These are phyloP conservation scores for Noctilio leporinus DNA, from an alignment of 2,113 vertebrate genomes.

Conservation along the genomic window DNA sequence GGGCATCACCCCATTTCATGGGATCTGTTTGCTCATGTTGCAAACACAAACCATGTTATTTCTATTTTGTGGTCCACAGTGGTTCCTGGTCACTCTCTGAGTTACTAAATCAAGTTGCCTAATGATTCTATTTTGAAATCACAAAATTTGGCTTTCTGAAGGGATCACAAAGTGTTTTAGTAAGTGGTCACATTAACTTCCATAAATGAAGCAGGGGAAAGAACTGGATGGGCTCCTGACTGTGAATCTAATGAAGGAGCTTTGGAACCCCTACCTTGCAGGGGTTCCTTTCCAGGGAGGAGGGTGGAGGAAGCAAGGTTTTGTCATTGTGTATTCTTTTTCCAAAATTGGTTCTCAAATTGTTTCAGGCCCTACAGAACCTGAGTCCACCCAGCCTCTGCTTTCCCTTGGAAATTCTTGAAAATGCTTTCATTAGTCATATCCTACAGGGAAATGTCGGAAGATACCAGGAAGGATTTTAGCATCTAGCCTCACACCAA, in stretches of 20 bases:
- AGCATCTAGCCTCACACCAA: background rate
- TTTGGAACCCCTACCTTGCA: background rate
- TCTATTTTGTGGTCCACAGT: background rate
- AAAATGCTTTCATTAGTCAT: background rate
- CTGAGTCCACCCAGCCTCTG: background rate
- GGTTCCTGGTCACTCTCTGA: background rate
- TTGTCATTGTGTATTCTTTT: background rate
- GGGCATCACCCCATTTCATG: background rate
- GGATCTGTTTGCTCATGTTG: background rate
- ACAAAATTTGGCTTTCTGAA: background rate
- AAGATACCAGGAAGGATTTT: background rate
- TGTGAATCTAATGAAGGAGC: background rate
- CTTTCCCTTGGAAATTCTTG: background rate
- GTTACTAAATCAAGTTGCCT: background rate
- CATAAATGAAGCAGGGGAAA: background rate
- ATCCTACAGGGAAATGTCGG: background rate
- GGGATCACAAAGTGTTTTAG: background rate
- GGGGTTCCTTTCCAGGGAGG: background rate
- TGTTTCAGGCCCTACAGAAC: background rate
- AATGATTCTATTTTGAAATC: slow-evolving; percentile 28
- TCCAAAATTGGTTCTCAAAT: background rate
- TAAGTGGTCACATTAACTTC: background rate
- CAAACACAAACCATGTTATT: background rate
- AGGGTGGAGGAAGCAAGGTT: background rate
- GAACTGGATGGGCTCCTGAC: background rate